Evolutionary conservation across 1,140 invertebrate genomes (phyloP), one percentile per base, ranked within the genome.

Genomic region (Panonychus citri): DNA sequence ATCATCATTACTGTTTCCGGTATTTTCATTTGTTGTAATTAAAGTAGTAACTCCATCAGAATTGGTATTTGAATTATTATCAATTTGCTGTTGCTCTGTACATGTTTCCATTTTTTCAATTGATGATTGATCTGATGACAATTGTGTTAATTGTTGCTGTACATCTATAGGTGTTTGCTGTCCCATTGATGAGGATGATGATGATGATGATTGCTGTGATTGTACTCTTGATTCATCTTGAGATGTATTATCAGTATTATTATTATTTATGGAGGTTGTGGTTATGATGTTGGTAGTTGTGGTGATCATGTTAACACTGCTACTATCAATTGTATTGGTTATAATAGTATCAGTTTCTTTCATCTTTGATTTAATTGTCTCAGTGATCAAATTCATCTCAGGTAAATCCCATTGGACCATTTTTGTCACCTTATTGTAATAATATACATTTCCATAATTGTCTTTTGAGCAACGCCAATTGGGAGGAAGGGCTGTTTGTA

Each of bases 401-500:
- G 58, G 58, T 26, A 55, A 25, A 40, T 56, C 19, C 58, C 58
- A 62, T 55, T 48, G 57, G 21, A 15, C 53, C 40, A 28, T 48
- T 30, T 39, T 57, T 49, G 39, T 53, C 24, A 17, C 27, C 30
- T 13, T 46, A 56, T 43, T 56, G 15, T 91, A 95, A 71, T 91
- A 96, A 67, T 93, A 96, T 0, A 78, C 76, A 57, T 85, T 72
- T 2, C 88, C 87, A 46, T 83, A 78, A 21, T 73, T 65, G 68
- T 90, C 85, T 48, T 77, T 75, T 0, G 83, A 80, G 63, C 78
- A 81, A 63, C 84, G 83, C 88, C 89, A 95, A 65, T 81, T 78
- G 0, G 81, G 81, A 5, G 88, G 87, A 46, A 94, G 66, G 63
- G 81, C 78, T 0, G 76, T 69, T 0, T 74, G 68, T 34, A 68